Base-by-base conservation (phyloP, 2,797 vertebrate genomes). In the Coilia nasus region DNA sequence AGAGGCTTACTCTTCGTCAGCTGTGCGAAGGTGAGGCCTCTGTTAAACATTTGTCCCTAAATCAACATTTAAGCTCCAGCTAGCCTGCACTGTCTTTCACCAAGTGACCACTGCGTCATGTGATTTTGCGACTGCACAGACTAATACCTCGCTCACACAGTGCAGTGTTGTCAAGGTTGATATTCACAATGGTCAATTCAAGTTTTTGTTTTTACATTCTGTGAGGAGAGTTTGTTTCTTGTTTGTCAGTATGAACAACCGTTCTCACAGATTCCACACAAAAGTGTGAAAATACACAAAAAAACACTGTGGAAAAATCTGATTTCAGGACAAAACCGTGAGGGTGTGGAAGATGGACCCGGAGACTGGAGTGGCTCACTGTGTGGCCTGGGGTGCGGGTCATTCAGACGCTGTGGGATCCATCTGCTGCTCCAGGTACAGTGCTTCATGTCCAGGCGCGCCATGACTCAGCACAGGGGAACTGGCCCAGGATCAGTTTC, bases 351-450 rank as follows among this genome's bases (percentile, higher is more conserved):
- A 89, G 85, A 97, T 99, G 97, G 93, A 93, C 88, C 90, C 87
- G 1, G 86, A 84, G 25, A 93, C 92, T 0, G 96, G 97, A 28
- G 89, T 81, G 80, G 97, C 98, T 82, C 35, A 12, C 54, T 98
- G 98, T 14, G 94, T 98, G 57, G 98, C 97, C 0, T 95, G 95
- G 47, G 98, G 98, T 0, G 85, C 91, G 3, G 95, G 97, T 19
- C 98, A 99, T 14, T 91, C 97, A 0, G 96, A 97, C 0, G 95
- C 95, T 0, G 96, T 99, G 11, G 97, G 98, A 0, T 93, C 97
- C 0, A 87, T 99, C 80, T 91, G 95, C 86, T 99, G 97, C 89
- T 99, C 98, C 83, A 98, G 97, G 98, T 99, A 95, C 89, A 21
- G 28, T 17, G 50, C 50, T 10, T 1, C 9, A 1, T 21, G 19